These are phyloP conservation scores for Gnathonemus longibarbis DNA, from an alignment of 2,113 vertebrate genomes.

Conservation along the genomic window DNA sequence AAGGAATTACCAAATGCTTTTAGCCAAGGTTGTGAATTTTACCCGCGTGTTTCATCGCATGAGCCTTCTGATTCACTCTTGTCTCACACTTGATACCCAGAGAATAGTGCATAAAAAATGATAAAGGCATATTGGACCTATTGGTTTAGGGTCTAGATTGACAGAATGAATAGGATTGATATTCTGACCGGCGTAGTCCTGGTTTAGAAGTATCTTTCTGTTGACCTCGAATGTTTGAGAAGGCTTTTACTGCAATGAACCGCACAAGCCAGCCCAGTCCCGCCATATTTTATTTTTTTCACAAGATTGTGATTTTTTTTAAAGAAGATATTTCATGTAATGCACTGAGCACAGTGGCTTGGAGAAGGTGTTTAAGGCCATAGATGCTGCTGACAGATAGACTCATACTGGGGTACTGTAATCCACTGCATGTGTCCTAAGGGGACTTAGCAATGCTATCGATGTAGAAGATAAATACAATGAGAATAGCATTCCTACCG, in stretches of 20 bases:
- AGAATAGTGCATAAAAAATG: not conserved
- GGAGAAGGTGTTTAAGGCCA: not conserved
- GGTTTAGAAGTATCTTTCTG: not conserved
- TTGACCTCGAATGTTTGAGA: not conserved
- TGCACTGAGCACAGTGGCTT: not conserved
- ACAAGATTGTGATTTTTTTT: not conserved
- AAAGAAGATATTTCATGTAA: not conserved
- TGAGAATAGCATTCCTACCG: not conserved
- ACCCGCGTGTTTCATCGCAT: not conserved
- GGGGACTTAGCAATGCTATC: not conserved
- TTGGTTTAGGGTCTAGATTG: not conserved
- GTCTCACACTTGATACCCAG: not conserved
- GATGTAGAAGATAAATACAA: not conserved
- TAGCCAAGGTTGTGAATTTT: not conserved
- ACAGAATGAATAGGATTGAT: not conserved
- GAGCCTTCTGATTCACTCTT: not conserved
- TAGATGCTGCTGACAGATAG: not conserved
- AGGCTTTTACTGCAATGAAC: not conserved
- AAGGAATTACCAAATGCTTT: not conserved
- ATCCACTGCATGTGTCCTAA: not conserved
- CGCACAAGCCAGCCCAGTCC: not conserved
- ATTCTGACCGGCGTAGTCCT: not conserved
- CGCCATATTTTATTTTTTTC: not conserved
- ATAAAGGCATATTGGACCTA: not conserved
- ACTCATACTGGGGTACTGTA: not conserved